These are phyloP conservation scores for Drosophila borborema DNA, from an alignment of 2,888 invertebrate genomes.

Conservation along the genomic window DNA sequence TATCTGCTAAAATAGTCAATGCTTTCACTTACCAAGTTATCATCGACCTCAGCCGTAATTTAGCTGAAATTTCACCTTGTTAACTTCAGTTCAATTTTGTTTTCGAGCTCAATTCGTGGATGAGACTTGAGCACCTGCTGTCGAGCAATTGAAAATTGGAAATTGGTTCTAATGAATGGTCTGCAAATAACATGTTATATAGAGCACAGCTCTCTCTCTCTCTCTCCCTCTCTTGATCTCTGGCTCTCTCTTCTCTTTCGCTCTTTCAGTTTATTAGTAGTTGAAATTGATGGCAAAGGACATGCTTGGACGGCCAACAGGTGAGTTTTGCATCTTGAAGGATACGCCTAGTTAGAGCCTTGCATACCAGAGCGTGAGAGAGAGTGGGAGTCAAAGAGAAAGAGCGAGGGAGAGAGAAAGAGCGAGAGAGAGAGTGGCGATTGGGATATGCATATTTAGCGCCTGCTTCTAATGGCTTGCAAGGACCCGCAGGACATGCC, in stretches of 20 bases:
- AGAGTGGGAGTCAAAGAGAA: not conserved
- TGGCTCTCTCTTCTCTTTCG: not conserved
- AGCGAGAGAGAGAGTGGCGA: not conserved
- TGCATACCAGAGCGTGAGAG: not conserved
- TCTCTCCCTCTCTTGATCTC: not conserved
- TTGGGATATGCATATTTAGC: conserved; percentile 56
- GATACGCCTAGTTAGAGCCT: conserved; percentile 69
- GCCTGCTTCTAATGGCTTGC: conserved; percentile 36
- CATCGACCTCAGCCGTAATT: conserved; percentile 5
- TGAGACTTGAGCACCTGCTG: conserved; percentile 62
- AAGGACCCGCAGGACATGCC: conserved; percentile 63
- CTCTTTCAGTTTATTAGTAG: not conserved
- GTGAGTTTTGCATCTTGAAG: conserved; percentile 54
- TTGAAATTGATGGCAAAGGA: conserved; percentile 2
- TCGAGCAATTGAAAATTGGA: conserved; percentile 11
- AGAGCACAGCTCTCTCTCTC: not conserved
- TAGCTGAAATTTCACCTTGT: conserved; percentile 8
- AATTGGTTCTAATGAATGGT: conserved; percentile 37
- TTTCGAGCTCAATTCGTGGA: conserved; percentile 9
- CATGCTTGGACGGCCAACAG: conserved; percentile 51
- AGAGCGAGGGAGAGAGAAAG: not conserved
- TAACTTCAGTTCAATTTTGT: not conserved
- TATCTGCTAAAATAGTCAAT: not conserved
- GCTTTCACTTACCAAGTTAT: not conserved
- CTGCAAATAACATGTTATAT: conserved; percentile 63